Evolutionary conservation across 2,888 invertebrate genomes (phyloP).

Genomic region (Agriotes lineatus): DNA sequence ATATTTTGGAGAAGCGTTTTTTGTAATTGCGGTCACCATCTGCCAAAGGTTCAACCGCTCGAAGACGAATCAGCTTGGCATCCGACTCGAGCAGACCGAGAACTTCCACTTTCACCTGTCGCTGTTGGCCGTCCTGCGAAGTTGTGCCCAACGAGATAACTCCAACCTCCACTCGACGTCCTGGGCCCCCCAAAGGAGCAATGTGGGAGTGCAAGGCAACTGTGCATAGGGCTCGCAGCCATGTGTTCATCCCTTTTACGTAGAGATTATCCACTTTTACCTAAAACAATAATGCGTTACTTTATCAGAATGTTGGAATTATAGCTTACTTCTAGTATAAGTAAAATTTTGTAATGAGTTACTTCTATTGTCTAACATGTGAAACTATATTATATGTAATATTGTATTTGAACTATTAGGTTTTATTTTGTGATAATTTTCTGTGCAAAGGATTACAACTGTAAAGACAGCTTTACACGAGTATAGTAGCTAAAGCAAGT

Average conservation of each 20-base stretch:
- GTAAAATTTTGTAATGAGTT: no score
- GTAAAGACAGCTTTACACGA: no score
- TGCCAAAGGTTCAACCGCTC: slow-evolving; percentile 85
- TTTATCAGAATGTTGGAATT: no score
- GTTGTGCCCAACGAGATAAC: slow-evolving; percentile 91
- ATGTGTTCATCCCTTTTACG: slow-evolving; percentile 77
- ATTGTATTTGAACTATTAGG: no score
- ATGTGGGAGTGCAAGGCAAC: slow-evolving; percentile 84
- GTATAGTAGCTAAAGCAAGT: no score
- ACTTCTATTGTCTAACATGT: no score
- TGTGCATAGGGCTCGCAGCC: slow-evolving; percentile 82
- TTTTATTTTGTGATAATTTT: no score
- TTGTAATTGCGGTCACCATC: slow-evolving; percentile 85
- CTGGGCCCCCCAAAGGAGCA: slow-evolving; percentile 78
- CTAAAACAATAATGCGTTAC: no score
- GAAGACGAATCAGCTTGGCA: slow-evolving; percentile 79
- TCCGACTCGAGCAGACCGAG: slow-evolving; percentile 84
- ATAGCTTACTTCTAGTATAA: no score
- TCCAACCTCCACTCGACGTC: slow-evolving; percentile 80
- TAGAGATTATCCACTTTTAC: slow-evolving; percentile 78
- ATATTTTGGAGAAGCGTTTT: slow-evolving; percentile 83
- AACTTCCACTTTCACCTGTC: slow-evolving; percentile 88
- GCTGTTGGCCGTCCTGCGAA: slow-evolving; percentile 75
- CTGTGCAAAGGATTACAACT: no score
- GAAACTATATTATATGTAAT: no score